Conservation (phyloP, 2,113 vertebrate genomes). For the Bolborhynchus lineola region DNA sequence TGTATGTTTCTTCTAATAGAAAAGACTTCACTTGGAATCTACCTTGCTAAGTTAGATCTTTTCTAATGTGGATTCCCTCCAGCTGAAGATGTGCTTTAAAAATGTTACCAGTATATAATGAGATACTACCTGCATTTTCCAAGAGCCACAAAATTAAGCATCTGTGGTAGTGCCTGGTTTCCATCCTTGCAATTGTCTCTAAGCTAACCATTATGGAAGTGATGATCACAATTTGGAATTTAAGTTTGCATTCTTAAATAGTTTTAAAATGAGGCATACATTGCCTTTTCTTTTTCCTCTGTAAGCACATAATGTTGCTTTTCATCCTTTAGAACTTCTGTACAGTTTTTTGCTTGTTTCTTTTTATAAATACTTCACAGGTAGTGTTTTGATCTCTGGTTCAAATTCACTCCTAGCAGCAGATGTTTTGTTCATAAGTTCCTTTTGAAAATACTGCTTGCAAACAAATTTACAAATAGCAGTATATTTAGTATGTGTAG, state of each 20-base stretch:
- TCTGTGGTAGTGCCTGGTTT: neutral
- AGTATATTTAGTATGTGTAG: neutral
- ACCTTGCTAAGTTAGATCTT: neutral
- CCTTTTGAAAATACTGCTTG: neutral
- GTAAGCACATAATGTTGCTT: neutral
- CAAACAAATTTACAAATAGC: neutral
- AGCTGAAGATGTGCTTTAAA: neutral
- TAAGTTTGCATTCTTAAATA: neutral
- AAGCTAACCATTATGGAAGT: neutral
- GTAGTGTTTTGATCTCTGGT: slow-evolving; percentile 26
- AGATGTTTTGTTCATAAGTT: neutral
- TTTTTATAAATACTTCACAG: slow-evolving; percentile 33
- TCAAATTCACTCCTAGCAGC: neutral
- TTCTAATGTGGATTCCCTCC: neutral
- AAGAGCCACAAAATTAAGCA: neutral
- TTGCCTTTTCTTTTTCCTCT: neutral
- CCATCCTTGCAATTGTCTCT: neutral
- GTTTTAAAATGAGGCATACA: neutral
- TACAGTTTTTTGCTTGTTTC: neutral
- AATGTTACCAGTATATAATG: neutral
- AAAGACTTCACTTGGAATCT: neutral
- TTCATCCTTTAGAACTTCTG: neutral
- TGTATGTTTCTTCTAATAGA: neutral
- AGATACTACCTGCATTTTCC: neutral
- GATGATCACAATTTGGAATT: neutral